Percentiles rank a stretch among this genome's conserved stretches.
phyloP scores from a whole-genome alignment of 2,888 invertebrate genomes.

The Antitype chi region DNA sequence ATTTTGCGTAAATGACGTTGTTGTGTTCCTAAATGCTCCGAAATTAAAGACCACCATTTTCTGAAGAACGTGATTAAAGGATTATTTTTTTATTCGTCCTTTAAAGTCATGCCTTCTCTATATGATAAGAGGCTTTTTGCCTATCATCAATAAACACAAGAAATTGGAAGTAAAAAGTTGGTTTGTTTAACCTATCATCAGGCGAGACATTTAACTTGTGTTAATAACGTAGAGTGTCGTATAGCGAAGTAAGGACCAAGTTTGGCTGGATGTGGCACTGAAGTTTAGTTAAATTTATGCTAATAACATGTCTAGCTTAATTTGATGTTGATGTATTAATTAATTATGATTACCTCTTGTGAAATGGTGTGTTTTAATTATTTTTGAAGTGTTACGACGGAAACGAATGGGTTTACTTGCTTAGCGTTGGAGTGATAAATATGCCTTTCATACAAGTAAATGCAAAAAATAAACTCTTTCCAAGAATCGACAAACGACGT shows the following conservation, averaged over 20 bases:
- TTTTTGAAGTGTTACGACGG: background rate
- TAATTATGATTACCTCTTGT: slow-evolving; percentile 27
- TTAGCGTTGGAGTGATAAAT: background rate
- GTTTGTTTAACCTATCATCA: slow-evolving; percentile 6
- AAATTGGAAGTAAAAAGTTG: slow-evolving; percentile 70
- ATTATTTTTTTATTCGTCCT: too few relatives aligned
- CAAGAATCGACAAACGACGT: too few relatives aligned
- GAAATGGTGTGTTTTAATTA: slow-evolving; percentile 27
- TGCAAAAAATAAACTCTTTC: too few relatives aligned
- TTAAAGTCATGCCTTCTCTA: too few relatives aligned
- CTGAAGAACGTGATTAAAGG: too few relatives aligned
- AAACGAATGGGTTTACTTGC: background rate
- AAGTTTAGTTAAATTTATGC: slow-evolving; percentile 35
- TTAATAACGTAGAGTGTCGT: background rate
- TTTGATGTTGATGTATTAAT: slow-evolving; percentile 44
- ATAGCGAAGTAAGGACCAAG: background rate
- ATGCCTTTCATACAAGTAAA: background rate
- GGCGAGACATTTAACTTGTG: background rate
- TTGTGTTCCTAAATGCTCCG: too few relatives aligned
- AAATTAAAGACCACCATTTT: too few relatives aligned
- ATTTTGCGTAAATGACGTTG: too few relatives aligned
- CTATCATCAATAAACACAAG: slow-evolving; percentile 61
- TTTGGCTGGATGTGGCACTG: background rate
- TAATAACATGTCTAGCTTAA: slow-evolving; percentile 19
- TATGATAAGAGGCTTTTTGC: too few relatives aligned